Evolutionary conservation across 2,888 invertebrate species (phyloP).

Genomic region (Cacoxenus indagator): DNA sequence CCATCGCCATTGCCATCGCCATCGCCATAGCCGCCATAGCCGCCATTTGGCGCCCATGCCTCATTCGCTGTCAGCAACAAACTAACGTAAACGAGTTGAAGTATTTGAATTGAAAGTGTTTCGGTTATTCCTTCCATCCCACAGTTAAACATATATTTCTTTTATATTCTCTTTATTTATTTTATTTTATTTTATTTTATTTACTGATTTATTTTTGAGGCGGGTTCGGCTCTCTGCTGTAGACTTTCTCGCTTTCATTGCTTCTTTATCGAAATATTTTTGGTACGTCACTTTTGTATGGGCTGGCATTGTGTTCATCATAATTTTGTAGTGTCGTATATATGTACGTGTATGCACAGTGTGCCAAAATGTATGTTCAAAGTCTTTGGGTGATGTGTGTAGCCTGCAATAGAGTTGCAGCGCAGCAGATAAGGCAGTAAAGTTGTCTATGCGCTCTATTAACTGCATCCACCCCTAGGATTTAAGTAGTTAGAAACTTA

Average conservation of each 20-base stretch:
- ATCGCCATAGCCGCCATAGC: not conserved
- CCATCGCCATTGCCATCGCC: not conserved
- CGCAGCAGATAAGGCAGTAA: too few relatives aligned
- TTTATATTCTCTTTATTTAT: not conserved
- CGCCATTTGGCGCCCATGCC: not conserved
- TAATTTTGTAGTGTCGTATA: not conserved
- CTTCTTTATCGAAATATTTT: slow-evolving; percentile 15
- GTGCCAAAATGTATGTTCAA: not conserved
- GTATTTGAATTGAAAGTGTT: slow-evolving; percentile 23
- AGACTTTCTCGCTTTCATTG: not conserved
- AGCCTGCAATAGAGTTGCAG: too few relatives aligned
- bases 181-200: too few relatives aligned
- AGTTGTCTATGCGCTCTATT: too few relatives aligned
- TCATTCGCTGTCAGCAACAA: not conserved
- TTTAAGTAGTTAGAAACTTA: too few relatives aligned
- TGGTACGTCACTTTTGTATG: slow-evolving; percentile 42
- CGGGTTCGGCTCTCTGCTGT: not conserved
- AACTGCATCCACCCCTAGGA: too few relatives aligned
- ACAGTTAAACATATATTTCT: not conserved
- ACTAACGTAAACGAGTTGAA: slow-evolving; percentile 30
- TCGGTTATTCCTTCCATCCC: slow-evolving; percentile 12
- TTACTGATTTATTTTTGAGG: too few relatives aligned
- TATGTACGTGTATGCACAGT: not conserved
- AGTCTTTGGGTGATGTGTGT: too few relatives aligned
- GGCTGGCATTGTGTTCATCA: slow-evolving; percentile 23